phyloP scores from a whole-genome alignment of 2,888 invertebrate species.

The Drosophila eohydei region DNA sequence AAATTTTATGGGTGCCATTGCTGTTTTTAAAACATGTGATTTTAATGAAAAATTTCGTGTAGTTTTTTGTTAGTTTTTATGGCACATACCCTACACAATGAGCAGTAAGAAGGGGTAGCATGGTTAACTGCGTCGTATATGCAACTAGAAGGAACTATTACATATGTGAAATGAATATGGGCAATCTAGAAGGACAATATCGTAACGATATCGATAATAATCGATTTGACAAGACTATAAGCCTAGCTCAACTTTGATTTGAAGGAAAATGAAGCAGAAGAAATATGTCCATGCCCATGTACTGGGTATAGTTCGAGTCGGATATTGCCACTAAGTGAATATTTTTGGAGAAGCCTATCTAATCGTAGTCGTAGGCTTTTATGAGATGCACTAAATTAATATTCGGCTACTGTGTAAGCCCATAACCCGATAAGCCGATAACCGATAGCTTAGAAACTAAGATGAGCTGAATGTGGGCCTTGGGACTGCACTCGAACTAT shows the following conservation, averaged over 20 bases:
- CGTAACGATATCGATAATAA: not conserved
- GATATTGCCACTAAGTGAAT: constrained; percentile 6
- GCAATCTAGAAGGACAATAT: too few species aligned
- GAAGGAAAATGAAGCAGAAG: too few species aligned
- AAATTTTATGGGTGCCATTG: not conserved
- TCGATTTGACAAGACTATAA: not conserved
- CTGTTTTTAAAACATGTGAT: constrained; percentile 46
- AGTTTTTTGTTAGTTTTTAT: not conserved
- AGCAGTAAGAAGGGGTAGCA: not conserved
- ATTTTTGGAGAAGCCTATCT: constrained; percentile 28
- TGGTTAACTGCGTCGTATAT: not conserved
- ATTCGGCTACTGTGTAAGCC: constrained; percentile 17
- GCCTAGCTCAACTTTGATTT: too few species aligned
- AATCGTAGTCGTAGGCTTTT: constrained; percentile 29
- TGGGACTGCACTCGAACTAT: not conserved
- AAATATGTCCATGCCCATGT: too few species aligned
- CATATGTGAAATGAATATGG: too few species aligned
- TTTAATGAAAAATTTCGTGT: constrained; percentile 3
- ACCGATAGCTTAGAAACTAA: too few species aligned
- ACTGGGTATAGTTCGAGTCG: not conserved
- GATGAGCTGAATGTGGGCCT: not conserved
- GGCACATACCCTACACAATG: not conserved
- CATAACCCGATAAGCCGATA: not conserved
- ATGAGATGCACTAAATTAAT: constrained; percentile 17
- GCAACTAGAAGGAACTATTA: not conserved